phyloP scores from a whole-genome alignment of 2,888 invertebrate genomes.

The Cartodere bifasciata region DNA sequence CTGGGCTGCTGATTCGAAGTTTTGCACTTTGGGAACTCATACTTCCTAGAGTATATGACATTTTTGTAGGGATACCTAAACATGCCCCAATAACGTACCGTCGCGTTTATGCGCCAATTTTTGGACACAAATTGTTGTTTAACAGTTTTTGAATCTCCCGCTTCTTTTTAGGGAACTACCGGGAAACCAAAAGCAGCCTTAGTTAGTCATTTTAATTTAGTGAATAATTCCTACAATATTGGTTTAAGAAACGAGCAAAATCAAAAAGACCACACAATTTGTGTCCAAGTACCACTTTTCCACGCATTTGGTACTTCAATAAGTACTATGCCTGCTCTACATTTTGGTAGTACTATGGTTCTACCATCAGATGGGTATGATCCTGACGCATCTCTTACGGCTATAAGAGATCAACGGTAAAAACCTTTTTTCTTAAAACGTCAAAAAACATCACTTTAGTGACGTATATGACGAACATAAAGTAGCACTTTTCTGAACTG shows the following conservation, averaged over 20 bases:
- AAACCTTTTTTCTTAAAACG: no score
- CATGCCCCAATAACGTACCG: no score
- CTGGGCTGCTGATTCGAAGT: no score
- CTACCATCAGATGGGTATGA: slow-evolving; percentile 48
- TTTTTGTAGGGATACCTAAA: no score
- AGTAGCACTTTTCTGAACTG: no score
- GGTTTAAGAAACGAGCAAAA: slow-evolving; percentile 39
- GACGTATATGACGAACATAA: no score
- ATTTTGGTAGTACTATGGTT: slow-evolving; percentile 48
- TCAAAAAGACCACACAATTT: slow-evolving; percentile 39
- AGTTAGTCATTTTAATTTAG: slow-evolving; percentile 55
- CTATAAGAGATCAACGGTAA: slow-evolving; percentile 54
- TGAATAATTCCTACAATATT: slow-evolving; percentile 62
- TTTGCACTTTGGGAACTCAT: no score
- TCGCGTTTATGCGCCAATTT: no score
- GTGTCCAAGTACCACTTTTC: slow-evolving; percentile 64
- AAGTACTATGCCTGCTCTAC: slow-evolving; percentile 44
- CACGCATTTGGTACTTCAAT: slow-evolving; percentile 68
- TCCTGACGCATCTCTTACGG: slow-evolving; percentile 46
- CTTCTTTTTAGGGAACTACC: slow-evolving; percentile 39
- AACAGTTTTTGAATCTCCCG: no score
- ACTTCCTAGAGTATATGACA: no score
- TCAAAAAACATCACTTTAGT: no score
- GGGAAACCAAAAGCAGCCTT: slow-evolving; percentile 62
- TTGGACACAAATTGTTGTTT: no score